Conservation (phyloP, 2,888 invertebrate genomes). For the Steinernema carpocapsae region DNA sequence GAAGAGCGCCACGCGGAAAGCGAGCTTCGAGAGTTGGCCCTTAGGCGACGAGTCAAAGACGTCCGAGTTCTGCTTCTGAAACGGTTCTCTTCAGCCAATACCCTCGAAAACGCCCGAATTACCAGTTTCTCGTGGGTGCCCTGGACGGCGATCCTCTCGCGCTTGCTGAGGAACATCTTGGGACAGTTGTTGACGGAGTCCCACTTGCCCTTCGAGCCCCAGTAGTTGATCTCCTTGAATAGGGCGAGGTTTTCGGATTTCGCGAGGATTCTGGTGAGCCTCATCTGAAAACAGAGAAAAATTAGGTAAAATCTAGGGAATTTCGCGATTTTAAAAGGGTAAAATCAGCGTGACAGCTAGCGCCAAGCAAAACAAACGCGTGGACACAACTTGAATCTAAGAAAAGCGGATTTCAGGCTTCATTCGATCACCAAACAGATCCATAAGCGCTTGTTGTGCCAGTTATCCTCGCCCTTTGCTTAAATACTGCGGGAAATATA, state of each 20-base stretch:
- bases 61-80: slow-evolving; percentile 21
- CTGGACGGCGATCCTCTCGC: slow-evolving; percentile 1
- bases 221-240: slow-evolving; percentile 60
- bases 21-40: slow-evolving; percentile 35
- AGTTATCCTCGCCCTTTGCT: too few relatives aligned
- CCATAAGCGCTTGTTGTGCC: too few relatives aligned
- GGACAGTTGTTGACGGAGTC: slow-evolving; percentile 61
- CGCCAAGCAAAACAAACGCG: too few relatives aligned
- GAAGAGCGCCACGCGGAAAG: slow-evolving; percentile 32
- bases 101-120: not conserved
- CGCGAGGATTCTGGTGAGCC: not conserved
- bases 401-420: too few relatives aligned
- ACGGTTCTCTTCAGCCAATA: not conserved
- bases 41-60: slow-evolving; percentile 30
- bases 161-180: slow-evolving; percentile 37
- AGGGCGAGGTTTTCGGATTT: slow-evolving; percentile 36
- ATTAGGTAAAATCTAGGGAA: too few relatives aligned
- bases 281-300: slow-evolving; percentile 6
- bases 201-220: slow-evolving; percentile 63
- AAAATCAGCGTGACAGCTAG: too few relatives aligned
- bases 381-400: not conserved
- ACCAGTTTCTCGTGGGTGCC: slow-evolving; percentile 15
- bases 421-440: too few relatives aligned
- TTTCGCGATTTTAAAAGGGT: too few relatives aligned
- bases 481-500: too few relatives aligned